phyloP scores from a whole-genome alignment of 2,113 vertebrate species.

The Otocyon megalotis region DNA sequence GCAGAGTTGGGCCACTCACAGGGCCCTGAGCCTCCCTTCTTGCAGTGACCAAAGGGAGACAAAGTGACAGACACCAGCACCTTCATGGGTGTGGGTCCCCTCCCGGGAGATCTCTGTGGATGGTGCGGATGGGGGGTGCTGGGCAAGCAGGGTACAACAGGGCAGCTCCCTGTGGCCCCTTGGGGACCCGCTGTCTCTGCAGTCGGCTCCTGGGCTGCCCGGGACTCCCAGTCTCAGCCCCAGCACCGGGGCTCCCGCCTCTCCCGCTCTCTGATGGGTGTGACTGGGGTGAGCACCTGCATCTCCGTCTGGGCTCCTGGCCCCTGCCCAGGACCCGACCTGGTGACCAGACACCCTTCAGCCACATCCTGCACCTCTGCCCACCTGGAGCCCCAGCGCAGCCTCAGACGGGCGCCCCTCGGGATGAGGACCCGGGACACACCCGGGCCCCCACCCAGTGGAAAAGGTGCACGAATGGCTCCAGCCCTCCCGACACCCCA shows the following conservation, averaged over 20 bases:
- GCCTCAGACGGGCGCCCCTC: fast-evolving
- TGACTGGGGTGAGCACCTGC: no score
- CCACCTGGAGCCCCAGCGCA: fast-evolving
- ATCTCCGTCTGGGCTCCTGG: fast-evolving
- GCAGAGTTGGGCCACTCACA: background rate
- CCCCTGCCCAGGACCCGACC: background rate
- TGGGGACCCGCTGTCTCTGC: background rate
- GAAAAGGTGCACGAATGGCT: fast-evolving
- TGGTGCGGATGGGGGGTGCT: no score
- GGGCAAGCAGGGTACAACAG: background rate
- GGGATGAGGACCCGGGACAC: fast-evolving
- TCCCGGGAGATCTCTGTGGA: background rate
- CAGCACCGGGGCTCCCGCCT: fast-evolving
- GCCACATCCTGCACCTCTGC: fast-evolving
- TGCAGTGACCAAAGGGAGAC: background rate
- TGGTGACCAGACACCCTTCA: fast-evolving
- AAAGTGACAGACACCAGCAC: background rate
- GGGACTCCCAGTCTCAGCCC: background rate
- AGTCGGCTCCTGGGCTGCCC: fast-evolving
- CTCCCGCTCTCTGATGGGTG: background rate
- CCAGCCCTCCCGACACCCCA: fast-evolving
- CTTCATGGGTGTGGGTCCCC: background rate
- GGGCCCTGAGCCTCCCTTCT: background rate
- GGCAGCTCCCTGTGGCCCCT: background rate
- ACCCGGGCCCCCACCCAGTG: fast-evolving